phyloP scores from a whole-genome alignment of 2,797 vertebrate species.

The Alca torda region DNA sequence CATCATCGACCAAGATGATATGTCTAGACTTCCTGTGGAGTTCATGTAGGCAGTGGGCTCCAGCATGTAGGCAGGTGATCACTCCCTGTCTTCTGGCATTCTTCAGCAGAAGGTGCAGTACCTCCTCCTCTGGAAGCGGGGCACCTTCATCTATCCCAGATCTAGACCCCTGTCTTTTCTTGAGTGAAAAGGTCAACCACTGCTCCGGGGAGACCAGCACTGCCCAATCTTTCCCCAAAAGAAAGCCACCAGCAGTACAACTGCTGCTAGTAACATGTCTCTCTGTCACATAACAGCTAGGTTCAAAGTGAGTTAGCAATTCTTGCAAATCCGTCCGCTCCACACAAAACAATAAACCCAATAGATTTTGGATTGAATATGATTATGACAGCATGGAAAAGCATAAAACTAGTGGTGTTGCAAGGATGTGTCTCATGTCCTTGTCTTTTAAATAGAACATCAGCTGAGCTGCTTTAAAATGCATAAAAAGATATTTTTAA shows the following conservation, averaged over 20 bases:
- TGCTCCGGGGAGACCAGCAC: rapidly evolving
- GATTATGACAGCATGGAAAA: neutral
- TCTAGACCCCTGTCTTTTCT: neutral
- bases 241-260: neutral
- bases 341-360: neutral
- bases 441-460: neutral
- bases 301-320: neutral
- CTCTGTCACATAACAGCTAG: neutral
- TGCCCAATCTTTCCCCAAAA: neutral
- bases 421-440: neutral
- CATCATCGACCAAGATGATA: neutral
- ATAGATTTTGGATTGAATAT: neutral
- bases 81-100: neutral
- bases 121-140: neutral
- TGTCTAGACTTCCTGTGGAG: neutral
- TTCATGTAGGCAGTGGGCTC: neutral
- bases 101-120: neutral
- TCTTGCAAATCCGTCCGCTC: neutral
- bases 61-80: neutral
- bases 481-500: neutral
- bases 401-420: neutral
- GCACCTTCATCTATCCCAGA: neutral
- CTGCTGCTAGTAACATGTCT: neutral
- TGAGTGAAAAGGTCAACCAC: neutral
- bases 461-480: neutral